phyloP scores from a whole-genome alignment of 2,888 invertebrate species.

The Sphaerophoria taeniata region DNA sequence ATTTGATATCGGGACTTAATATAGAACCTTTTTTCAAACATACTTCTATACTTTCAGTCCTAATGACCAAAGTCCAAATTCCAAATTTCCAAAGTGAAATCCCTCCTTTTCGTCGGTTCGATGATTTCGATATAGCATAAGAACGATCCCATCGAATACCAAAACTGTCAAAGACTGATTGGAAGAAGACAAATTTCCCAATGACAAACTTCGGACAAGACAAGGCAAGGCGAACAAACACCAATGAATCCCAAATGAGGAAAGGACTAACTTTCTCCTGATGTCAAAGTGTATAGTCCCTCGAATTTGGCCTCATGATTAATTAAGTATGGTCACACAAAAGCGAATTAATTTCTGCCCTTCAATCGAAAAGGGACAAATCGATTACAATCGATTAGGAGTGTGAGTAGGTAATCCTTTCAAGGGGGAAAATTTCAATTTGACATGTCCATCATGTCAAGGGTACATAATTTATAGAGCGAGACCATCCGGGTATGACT shows the following conservation, averaged over 20 bases:
- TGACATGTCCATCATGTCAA: constrained; percentile 37
- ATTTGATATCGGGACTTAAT: too few species aligned
- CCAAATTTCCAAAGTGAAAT: not conserved
- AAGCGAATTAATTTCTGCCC: constrained; percentile 57
- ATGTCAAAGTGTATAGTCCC: not conserved
- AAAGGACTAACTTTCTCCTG: constrained; percentile 9
- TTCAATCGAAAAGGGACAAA: constrained; percentile 42
- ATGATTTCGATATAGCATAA: not conserved
- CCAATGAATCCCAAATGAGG: constrained; percentile 68
- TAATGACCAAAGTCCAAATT: constrained; percentile 23
- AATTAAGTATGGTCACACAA: constrained; percentile 67
- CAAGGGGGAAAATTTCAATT: constrained; percentile 18
- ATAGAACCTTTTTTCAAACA: too few species aligned
- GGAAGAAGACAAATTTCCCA: constrained; percentile 48
- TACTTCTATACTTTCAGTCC: too few species aligned
- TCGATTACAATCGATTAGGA: constrained; percentile 63
- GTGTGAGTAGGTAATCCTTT: constrained; percentile 8
- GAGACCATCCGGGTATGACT: constrained; percentile 1
- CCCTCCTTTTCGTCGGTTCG: not conserved
- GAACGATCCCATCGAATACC: not conserved
- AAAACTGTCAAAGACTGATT: constrained; percentile 56
- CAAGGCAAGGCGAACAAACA: not conserved
- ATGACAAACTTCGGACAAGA: not conserved
- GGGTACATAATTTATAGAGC: not conserved
- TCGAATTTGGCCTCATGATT: constrained; percentile 66